phyloP scores from a whole-genome alignment of 2,113 vertebrate species.

The Oryzias curvinotus region DNA sequence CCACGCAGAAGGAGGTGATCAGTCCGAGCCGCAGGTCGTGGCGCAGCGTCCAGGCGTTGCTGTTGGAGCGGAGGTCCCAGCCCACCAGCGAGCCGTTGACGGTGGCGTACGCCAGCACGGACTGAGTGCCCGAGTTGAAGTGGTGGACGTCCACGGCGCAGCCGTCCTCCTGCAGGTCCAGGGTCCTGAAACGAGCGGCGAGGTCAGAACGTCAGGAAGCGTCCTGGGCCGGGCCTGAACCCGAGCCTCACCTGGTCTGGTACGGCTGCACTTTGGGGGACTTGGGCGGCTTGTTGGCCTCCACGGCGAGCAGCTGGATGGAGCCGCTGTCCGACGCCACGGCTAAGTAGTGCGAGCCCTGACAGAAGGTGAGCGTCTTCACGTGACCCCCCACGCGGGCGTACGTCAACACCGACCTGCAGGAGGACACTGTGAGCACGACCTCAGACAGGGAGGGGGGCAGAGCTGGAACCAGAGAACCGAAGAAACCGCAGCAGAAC shows the following conservation, averaged over 20 bases:
- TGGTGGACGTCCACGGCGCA: conserved; percentile 96
- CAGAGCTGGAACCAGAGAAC: too few relatives aligned
- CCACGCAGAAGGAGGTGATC: conserved; percentile 96
- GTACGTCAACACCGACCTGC: conserved; percentile 92
- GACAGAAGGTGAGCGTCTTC: conserved; percentile 94
- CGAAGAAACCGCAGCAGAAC: too few relatives aligned
- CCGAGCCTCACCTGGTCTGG: conserved; percentile 86
- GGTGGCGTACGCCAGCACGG: conserved; percentile 91
- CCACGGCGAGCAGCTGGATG: conserved; percentile 91
- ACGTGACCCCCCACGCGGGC: conserved; percentile 90
- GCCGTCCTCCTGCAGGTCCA: conserved; percentile 92
- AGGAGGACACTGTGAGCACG: not conserved
- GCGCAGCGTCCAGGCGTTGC: conserved; percentile 90
- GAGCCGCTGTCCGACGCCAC: conserved; percentile 93
- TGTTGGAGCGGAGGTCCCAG: conserved; percentile 92
- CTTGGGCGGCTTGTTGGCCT: conserved; percentile 93
- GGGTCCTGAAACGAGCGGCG: conserved; percentile 70
- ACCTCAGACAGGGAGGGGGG: too few relatives aligned
- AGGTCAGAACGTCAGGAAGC: not conserved
- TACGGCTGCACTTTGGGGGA: conserved; percentile 95
- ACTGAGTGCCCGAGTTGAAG: conserved; percentile 93
- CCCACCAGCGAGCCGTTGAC: conserved; percentile 94
- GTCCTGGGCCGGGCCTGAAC: not conserved
- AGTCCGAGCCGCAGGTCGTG: conserved; percentile 94
- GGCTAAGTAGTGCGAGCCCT: conserved; percentile 94